Evolutionary conservation across 2,113 vertebrate genomes (phyloP).

Genomic region (Sceloporus tristichus): DNA sequence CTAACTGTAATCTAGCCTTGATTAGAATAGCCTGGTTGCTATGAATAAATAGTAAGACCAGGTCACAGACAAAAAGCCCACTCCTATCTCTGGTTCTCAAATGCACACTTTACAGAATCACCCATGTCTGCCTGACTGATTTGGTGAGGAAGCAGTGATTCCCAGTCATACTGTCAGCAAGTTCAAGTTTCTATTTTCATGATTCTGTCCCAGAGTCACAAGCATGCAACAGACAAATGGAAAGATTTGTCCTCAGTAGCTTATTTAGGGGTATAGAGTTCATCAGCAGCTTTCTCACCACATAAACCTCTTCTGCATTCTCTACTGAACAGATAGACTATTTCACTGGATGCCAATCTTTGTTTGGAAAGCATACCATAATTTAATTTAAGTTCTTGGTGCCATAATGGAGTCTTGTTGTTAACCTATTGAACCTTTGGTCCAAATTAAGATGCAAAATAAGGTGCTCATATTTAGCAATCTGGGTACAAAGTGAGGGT

Average conservation of each 20-base stretch:
- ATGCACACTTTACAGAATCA: background rate
- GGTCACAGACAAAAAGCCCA: background rate
- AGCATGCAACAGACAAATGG: background rate
- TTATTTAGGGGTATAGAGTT: background rate
- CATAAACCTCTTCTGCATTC: background rate
- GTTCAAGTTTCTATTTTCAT: background rate
- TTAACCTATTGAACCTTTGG: background rate
- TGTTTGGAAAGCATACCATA: background rate
- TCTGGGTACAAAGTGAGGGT: no score
- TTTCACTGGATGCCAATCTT: background rate
- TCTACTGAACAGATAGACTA: background rate
- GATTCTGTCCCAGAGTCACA: background rate
- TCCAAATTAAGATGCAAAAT: background rate
- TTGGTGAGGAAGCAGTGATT: slow-evolving; percentile 9
- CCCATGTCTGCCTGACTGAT: background rate
- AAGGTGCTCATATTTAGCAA: background rate
- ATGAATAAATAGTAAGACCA: background rate
- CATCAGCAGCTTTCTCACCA: background rate
- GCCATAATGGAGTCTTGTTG: background rate
- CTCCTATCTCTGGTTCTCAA: background rate
- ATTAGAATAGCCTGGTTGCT: background rate
- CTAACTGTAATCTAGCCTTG: background rate
- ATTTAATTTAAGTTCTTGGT: background rate
- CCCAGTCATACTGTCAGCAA: background rate
- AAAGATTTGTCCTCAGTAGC: background rate